Percentiles rank a stretch among this genome's conserved stretches.
These are phyloP conservation scores for Phyllotreta cruciferae DNA, from an alignment of 2,888 invertebrate genomes.

Conservation along the genomic window DNA sequence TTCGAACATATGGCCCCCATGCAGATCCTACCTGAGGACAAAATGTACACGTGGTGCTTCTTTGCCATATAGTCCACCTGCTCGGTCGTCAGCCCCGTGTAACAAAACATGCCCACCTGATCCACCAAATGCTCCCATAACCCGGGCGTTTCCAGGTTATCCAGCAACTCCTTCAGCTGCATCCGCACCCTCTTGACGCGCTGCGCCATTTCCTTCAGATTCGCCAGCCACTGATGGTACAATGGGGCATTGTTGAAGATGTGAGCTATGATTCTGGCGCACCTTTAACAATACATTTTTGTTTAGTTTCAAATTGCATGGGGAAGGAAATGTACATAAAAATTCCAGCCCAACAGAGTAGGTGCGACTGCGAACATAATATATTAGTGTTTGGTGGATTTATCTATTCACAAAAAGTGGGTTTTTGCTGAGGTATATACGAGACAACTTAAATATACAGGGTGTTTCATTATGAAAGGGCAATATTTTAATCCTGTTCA, in stretches of 20 bases:
- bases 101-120: conserved; percentile 98
- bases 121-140: conserved; percentile 93
- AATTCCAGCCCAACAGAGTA: no score
- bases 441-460: no score
- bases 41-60: conserved; percentile 88
- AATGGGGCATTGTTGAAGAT: conserved; percentile 78
- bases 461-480: no score
- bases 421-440: no score
- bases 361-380: no score
- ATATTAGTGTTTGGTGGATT: no score
- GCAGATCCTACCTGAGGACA: conserved; percentile 91
- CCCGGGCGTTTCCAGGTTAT: conserved; percentile 83
- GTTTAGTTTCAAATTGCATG: no score
- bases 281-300: no score
- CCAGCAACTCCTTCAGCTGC: conserved; percentile 73
- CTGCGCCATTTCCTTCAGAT: conserved; percentile 57
- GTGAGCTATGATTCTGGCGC: conserved; percentile 85
- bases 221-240: conserved; percentile 78
- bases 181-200: conserved; percentile 88
- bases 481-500: no score
- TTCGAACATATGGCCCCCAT: conserved; percentile 90
- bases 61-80: conserved; percentile 71
- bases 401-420: no score
- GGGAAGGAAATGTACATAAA: no score
- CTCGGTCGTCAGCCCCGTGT: conserved; percentile 72